Conservation (phyloP, 1,140 invertebrate genomes). For the Heliconius nattereri region DNA sequence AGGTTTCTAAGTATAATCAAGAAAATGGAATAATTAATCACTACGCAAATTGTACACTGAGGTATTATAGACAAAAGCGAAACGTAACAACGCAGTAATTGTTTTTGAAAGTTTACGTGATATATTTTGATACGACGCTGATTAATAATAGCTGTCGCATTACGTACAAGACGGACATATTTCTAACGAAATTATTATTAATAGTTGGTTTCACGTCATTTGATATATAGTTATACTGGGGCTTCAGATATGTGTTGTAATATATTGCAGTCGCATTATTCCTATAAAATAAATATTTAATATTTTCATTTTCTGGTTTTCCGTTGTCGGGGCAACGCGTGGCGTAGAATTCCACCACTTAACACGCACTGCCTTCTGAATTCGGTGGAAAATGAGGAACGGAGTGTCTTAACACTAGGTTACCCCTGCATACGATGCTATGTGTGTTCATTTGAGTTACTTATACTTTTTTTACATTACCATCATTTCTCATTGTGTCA, state of each 20-base stretch:
- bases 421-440: background rate
- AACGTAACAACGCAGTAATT: background rate
- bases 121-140: slow-evolving; percentile 20
- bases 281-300: background rate
- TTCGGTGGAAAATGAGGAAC: background rate
- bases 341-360: too few relatives aligned
- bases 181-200: background rate
- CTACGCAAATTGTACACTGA: background rate
- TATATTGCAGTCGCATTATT: background rate
- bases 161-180: background rate
- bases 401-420: background rate
- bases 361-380: background rate
- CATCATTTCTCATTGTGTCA: too few relatives aligned
- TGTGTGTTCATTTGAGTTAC: too few relatives aligned
- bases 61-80: background rate
- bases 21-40: background rate
- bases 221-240: background rate
- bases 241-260: background rate
- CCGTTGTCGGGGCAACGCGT: too few relatives aligned
- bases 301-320: too few relatives aligned
- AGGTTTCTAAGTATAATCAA: background rate
- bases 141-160: slow-evolving; percentile 19
- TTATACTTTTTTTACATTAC: too few relatives aligned
- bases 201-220: background rate
- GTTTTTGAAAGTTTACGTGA: background rate